Conservation (phyloP, 2,888 invertebrate species). For the Perizoma flavofasciatum region DNA sequence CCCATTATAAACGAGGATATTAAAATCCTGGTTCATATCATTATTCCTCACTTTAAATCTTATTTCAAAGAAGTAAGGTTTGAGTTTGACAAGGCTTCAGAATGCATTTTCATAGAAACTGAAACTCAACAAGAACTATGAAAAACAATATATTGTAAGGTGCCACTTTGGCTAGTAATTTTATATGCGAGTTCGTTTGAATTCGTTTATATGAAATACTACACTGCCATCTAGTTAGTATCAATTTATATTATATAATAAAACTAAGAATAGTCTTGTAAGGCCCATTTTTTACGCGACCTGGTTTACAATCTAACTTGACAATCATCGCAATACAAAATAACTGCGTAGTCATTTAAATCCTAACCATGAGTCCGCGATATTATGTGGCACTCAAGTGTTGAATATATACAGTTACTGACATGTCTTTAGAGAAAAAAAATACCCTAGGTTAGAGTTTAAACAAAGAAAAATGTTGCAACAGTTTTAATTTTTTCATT, state of each 20-base stretch:
- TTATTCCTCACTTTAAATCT: constrained; percentile 7
- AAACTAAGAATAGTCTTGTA: neutral
- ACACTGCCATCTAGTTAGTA: constrained; percentile 23
- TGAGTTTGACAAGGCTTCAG: constrained; percentile 6
- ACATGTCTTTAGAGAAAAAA: too few relatives aligned
- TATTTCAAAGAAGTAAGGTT: constrained; percentile 25
- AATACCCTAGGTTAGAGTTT: too few relatives aligned
- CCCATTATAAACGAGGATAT: too few relatives aligned
- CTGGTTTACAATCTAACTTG: too few relatives aligned
- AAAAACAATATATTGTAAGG: constrained; percentile 50
- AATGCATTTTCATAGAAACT: constrained; percentile 8
- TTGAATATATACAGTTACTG: too few relatives aligned
- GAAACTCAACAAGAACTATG: constrained; percentile 6
- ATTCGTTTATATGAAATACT: constrained; percentile 9
- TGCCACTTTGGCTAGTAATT: constrained; percentile 56
- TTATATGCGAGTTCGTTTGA: constrained; percentile 40
- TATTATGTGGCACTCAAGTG: too few relatives aligned
- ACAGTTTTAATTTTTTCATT: too few relatives aligned
- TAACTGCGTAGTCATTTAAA: too few relatives aligned
- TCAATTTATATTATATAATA: constrained; percentile 8
- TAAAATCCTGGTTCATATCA: too few relatives aligned
- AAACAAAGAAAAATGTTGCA: too few relatives aligned
- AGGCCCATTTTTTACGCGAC: neutral
- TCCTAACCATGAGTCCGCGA: too few relatives aligned
- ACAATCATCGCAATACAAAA: too few relatives aligned